Evolutionary conservation across 1,140 invertebrate species (phyloP), one percentile per base, ranked within the genome.

Genomic region (Ectropis grisescens): DNA sequence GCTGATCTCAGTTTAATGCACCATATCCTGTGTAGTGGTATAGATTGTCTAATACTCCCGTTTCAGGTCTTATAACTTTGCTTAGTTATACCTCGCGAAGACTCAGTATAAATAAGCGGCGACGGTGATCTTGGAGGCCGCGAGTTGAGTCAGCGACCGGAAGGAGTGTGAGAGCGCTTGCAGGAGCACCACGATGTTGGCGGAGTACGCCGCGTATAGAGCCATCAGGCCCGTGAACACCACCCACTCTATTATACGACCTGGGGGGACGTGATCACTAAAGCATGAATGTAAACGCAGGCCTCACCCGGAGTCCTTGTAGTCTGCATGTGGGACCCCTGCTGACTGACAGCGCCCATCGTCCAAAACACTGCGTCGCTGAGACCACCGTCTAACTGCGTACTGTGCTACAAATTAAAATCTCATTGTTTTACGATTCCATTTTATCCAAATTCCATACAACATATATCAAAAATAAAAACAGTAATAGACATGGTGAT

Each of bases 101-200:
- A n/a, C n/a, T n/a, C n/a, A n/a, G n/a, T n/a, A n/a, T n/a, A n/a
- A n/a, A n/a, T 8, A 19, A 19, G 52, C 53, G 6, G 43, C 57
- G 5, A 56, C 24, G 0, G 43, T 47, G 6, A 56, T 24, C 23
- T 47, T 47, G 10, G 85, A 85, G 10, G 82, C 42, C 2, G 84
- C 55, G 2, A 89, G 70, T 44, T 87, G 83, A 8, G 71, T 36
- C 1, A 86, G 36, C 4, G 71, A 85, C 32, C 75, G 74, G 14
- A 88, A 87, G 15, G 80, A 85, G 7, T 69, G 68, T 1, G 85
- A 85, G 1, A 85, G 83, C 0, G 85, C 84, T 48, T 87, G 86
- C 0, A 88, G 58, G 2, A 88, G 48, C 10, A 85, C 83, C 0
- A 88, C 86, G 14, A 88, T 88, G 47, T 87, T 87, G 9, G 87